Evolutionary conservation across 2,113 vertebrate genomes (phyloP), one percentile per base, ranked within the genome.

Genomic region (Pterophyllum scalare): DNA sequence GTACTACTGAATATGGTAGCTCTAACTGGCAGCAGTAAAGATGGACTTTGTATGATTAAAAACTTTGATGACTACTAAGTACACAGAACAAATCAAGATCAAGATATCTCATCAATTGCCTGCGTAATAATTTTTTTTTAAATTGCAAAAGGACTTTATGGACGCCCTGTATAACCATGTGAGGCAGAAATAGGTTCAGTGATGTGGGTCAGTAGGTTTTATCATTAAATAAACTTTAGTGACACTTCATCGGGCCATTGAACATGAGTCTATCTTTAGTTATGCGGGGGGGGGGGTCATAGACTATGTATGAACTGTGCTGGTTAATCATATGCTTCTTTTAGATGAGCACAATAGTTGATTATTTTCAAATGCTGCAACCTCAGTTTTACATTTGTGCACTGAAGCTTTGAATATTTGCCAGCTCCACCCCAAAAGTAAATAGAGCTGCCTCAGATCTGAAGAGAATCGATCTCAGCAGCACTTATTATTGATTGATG

Each of bases 331-430:
- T 93, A 88, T 3, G 64, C 86, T 81, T 70, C 26, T 80, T 79
- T 72, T 54, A n/a, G 31, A 75, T 2, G 15, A 62, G 13, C 2
- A 72, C 40, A 54, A 59, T 9, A 59, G 93, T 94, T 80, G 90
- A 94, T 93, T 40, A 95, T 95, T 94, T 86, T 87, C 83, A 43
- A 80, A 80, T 83, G 79, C 84, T 83, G 59, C 52, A 84, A 81
- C 43, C n/a, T 86, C 59, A 2, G 11, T 77, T 86, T 75, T 9
- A 31, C 20, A 65, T 82, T 81, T n/a, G 43, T 67, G 31, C 14
- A 46, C 2, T 12, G 0, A 62, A 62, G 60, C 3, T 38, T 40
- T 64, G 20, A 22, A 64, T 4, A 12, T 14, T 40, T 64, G 6
- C 61, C 20, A 62, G 65, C 65, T 72, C 65, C 65, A 52, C 52